Evolutionary conservation across 2,113 vertebrate species (phyloP), one percentile per base, ranked within the genome.

Genomic region (Nannospalax galili): DNA sequence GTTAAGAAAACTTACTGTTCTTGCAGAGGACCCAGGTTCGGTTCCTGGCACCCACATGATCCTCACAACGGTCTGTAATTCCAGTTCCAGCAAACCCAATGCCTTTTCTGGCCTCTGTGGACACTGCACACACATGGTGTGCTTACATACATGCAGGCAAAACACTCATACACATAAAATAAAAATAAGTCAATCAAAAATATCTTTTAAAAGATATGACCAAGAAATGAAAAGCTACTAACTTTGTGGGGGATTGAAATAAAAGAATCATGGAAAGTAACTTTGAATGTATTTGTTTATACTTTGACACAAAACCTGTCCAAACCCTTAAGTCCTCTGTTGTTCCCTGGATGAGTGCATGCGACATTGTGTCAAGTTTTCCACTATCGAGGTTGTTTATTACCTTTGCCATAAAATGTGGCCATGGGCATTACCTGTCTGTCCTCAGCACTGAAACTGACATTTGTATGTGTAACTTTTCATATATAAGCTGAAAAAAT

Each of bases 311-410:
- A 35, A 32, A 84, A 65, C 48, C 45, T 48, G 82, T 88, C 93
- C 93, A 95, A 97, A 96, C 96, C 96, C 84, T 92, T 96, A 88
- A 97, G 94, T 91, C 91, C 60, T 92, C 92, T 93, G 97, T 90
- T 73, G 97, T 96, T 97, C 95, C 97, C 82, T 82, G 48, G 56
- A 40, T 40, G 95, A 92, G 95, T 73, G 58, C 95, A 95, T 90
- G 97, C 97, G 97, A 96, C 95, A 60, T 77, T 95, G 92, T 96
- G 96, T 98, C 98, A 98, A 84, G 96, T 77, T 97, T 98, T 98
- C 97, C 98, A 98, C 97, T 97, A 77, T 98, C 97, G 98, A 98
- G 60, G 58, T n/a, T 97, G 79, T 97, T 98, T 98, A 98, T 96
- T 97, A 97, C 95, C 74, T 84, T 93, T 37, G 89, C 94, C 96